Percentiles rank a stretch among this genome's conserved stretches.
These are phyloP conservation scores for Bradypodion pumilum DNA, from an alignment of 2,797 vertebrate genomes.

Conservation along the genomic window DNA sequence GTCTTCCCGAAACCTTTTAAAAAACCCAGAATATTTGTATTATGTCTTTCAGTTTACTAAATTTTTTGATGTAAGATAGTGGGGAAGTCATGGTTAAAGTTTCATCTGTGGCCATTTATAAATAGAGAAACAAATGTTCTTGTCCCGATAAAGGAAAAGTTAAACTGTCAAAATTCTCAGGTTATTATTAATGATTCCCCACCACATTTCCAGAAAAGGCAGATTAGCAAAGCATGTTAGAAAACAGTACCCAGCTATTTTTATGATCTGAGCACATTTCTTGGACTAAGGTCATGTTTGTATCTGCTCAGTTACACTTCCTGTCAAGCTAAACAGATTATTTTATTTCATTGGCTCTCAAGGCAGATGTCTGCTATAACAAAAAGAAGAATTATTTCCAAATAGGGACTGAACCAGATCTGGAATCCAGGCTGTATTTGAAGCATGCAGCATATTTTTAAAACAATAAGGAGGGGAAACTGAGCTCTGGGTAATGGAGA, in stretches of 20 bases:
- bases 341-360: constrained; percentile 58
- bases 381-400: constrained; percentile 56
- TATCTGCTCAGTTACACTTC: constrained; percentile 50
- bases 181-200: neutral
- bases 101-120: neutral
- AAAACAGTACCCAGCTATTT: constrained; percentile 41
- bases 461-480: constrained; percentile 22
- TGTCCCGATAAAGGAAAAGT: neutral
- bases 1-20: neutral
- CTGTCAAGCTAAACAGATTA: constrained; percentile 53
- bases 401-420: constrained; percentile 60
- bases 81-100: neutral
- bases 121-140: constrained; percentile 10
- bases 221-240: constrained; percentile 48
- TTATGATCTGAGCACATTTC: constrained; percentile 41
- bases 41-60: neutral
- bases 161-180: constrained; percentile 24
- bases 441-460: constrained; percentile 12
- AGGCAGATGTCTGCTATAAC: constrained; percentile 61
- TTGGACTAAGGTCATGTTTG: constrained; percentile 57
- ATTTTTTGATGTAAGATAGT: neutral
- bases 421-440: constrained; percentile 15
- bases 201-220: neutral
- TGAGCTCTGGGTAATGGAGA: constrained; percentile 22
- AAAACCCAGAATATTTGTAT: neutral